A percentile compares a stretch with the other conserved stretches of the same genome.
Evolutionary conservation across 2,888 invertebrate genomes (phyloP).

Genomic region (Eugnorisma glareosa): DNA sequence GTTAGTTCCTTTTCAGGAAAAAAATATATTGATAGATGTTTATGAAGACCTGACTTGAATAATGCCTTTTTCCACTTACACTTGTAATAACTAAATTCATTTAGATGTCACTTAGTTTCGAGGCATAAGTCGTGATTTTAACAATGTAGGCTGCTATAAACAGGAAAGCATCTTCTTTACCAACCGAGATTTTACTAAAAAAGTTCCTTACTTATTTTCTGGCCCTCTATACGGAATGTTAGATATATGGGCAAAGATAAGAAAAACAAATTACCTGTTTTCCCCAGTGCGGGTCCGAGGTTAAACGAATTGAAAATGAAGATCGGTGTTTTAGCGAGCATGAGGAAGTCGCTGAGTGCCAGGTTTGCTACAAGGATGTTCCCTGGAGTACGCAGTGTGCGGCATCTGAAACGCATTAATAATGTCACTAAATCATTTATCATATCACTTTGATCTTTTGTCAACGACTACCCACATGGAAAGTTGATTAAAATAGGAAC

Average conservation of each 20-base stretch:
- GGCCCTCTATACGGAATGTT: neutral
- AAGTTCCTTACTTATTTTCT: neutral
- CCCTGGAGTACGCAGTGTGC: constrained; percentile 93
- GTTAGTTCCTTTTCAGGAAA: neutral
- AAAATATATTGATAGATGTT: neutral
- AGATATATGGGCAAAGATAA: constrained; percentile 11
- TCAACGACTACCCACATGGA: constrained; percentile 35
- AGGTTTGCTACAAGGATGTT: constrained; percentile 94
- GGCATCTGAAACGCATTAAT: constrained; percentile 90
- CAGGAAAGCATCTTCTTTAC: neutral
- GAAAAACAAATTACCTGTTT: constrained; percentile 89
- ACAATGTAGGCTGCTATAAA: neutral
- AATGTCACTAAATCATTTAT: constrained; percentile 52
- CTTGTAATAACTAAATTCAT: neutral
- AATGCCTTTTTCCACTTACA: neutral
- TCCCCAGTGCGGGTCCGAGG: constrained; percentile 93
- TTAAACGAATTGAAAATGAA: constrained; percentile 94
- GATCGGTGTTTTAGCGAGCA: constrained; percentile 93
- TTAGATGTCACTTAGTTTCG: neutral
- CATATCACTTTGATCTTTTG: constrained; percentile 62
- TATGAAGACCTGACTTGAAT: neutral
- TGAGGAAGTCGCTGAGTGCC: constrained; percentile 93
- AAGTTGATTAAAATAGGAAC: constrained; percentile 60
- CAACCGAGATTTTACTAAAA: neutral
- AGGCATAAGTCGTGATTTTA: neutral